Conservation (phyloP, 2,113 vertebrate genomes). For the Equus przewalskii region DNA sequence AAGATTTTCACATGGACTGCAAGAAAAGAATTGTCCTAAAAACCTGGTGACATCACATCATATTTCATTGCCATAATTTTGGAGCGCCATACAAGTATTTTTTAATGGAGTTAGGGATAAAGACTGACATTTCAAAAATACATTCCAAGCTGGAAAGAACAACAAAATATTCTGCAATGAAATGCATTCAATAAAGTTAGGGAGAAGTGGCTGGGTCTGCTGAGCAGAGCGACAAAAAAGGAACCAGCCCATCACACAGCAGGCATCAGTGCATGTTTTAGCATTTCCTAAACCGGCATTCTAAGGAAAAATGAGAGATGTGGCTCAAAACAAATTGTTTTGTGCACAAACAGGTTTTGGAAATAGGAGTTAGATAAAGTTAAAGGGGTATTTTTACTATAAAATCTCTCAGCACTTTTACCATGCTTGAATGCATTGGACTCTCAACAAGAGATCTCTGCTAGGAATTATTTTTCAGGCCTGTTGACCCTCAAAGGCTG, state of each 20-base stretch:
- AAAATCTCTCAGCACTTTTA: neutral
- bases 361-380: neutral
- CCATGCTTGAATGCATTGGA: too few relatives aligned
- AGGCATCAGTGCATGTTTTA: accelerated
- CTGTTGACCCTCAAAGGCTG: too few relatives aligned
- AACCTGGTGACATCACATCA: neutral
- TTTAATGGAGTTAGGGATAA: neutral
- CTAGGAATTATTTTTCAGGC: neutral
- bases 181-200: neutral
- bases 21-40: neutral
- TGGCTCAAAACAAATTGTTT: neutral
- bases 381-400: neutral
- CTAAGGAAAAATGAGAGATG: neutral
- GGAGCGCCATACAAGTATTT: neutral
- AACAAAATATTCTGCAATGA: neutral
- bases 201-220: neutral
- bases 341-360: neutral
- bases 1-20: neutral
- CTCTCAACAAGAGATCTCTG: neutral
- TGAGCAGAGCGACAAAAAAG: accelerated
- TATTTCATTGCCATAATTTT: neutral
- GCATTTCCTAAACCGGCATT: neutral
- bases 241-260: accelerated
- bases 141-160: neutral
- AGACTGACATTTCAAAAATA: neutral